Evolutionary conservation across 2,797 vertebrate genomes (phyloP), one percentile per base, ranked within the genome.

Genomic region (Euthynnus affinis): DNA sequence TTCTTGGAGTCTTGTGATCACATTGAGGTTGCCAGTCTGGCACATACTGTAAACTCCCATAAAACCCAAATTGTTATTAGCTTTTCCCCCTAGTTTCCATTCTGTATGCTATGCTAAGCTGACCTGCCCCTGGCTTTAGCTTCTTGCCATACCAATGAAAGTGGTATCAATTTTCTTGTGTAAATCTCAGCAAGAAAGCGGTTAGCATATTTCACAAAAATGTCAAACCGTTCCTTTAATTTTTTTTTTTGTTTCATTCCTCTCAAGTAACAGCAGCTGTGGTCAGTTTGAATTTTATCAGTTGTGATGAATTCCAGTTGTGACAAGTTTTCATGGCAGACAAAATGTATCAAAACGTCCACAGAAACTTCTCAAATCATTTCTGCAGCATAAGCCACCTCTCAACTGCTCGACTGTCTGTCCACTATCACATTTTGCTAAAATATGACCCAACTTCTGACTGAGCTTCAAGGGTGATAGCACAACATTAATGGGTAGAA

Each of bases 241-340:
- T 48, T 46, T 71, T 67, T 58, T n/a, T n/a, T 61, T 61, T 7
- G 1, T 70, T 79, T 64, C 52, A 9, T 13, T 42, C 0, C 62
- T 65, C 25, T 32, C 0, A n/a, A 22, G n/a, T 25, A 62, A 71
- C 62, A 78, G 42, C 52, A 15, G 10, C 76, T 82, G 23, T 32
- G 32, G 14, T 80, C 52, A 51, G 46, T 61, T 76, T 60, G 2
- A 68, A 29, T 59, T 65, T 18, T 60, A 18, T 68, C 13, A 27
- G 9, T 18, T 64, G 8, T 2, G 13, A 52, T 69, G 0, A 40
- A 63, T 46, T 58, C 32, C 23, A 34, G 20, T 37, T 5, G 12
- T 49, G 42, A 37, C 22, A 44, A 25, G 29, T n/a, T 55, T 59
- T 48, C 8, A 29, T 5, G 23, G 14, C 42, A 12, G 23, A 56